Conservation (phyloP, 2,113 vertebrate species). For the Dipodomys ordii region DNA sequence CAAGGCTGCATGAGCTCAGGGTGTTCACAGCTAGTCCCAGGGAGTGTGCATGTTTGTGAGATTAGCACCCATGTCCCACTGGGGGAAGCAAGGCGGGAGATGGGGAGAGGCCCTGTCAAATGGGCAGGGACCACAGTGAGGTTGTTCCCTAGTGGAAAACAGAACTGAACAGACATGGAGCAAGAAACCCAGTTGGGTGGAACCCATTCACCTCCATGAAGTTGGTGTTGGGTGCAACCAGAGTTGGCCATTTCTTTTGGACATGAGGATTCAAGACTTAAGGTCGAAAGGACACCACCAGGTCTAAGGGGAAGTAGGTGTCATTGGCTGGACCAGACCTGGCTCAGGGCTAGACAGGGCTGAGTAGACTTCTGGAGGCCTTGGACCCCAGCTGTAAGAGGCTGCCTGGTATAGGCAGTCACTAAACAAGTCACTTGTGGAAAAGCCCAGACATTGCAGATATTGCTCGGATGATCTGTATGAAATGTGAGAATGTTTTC, state of each 20-base stretch:
- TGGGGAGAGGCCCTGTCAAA: background rate
- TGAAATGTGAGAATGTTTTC: constrained; percentile 75
- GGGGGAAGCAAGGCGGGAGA: background rate
- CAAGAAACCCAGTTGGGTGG: background rate
- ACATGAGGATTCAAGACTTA: background rate
- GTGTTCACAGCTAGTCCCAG: background rate
- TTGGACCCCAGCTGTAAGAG: background rate
- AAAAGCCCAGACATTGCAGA: too few species aligned
- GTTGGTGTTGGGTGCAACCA: background rate
- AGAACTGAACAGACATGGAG: background rate
- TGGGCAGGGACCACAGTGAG: background rate
- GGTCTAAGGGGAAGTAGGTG: rapidly evolving
- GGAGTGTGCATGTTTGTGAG: rapidly evolving
- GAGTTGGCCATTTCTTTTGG: background rate
- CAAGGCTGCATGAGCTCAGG: background rate
- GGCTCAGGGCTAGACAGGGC: background rate
- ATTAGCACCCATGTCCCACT: background rate
- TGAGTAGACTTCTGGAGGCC: background rate
- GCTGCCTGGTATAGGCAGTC: background rate
- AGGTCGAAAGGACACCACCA: background rate
- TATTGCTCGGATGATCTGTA: constrained; percentile 58
- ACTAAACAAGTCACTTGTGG: constrained; percentile 59
- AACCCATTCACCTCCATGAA: background rate
- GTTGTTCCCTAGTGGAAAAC: background rate
- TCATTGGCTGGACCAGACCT: background rate